Evolutionary conservation across 1,140 invertebrate genomes (phyloP).

Genomic region (Sitophilus oryzae): DNA sequence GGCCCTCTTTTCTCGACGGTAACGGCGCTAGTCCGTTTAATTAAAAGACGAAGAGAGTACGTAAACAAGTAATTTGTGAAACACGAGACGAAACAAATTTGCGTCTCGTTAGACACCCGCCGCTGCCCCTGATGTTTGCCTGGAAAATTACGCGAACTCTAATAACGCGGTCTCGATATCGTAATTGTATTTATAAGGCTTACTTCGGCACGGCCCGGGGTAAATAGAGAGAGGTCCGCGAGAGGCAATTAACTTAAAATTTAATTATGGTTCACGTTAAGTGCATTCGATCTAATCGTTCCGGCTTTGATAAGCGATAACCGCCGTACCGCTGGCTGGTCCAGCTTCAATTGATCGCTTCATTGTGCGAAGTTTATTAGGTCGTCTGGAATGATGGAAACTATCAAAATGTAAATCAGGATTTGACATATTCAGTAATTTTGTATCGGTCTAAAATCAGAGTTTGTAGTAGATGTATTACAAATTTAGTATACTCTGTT

Average conservation of each 20-base stretch:
- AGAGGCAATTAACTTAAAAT: background rate
- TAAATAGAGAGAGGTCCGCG: background rate
- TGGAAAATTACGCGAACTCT: slow-evolving; percentile 23
- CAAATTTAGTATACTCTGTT: too few relatives aligned
- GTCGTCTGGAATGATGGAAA: too few relatives aligned
- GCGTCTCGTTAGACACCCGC: slow-evolving; percentile 14
- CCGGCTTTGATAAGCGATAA: background rate
- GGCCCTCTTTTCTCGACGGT: too few relatives aligned
- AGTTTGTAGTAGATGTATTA: too few relatives aligned
- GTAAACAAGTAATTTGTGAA: slow-evolving; percentile 22
- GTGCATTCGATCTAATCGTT: background rate
- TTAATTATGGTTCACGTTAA: background rate
- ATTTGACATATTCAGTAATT: too few relatives aligned
- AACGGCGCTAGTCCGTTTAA: too few relatives aligned
- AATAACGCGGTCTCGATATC: slow-evolving; percentile 23
- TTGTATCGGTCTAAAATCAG: too few relatives aligned
- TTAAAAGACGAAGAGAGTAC: too few relatives aligned
- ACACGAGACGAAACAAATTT: slow-evolving; percentile 22
- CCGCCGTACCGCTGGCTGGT: too few relatives aligned
- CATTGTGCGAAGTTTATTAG: too few relatives aligned
- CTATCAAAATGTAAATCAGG: too few relatives aligned
- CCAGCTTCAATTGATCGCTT: too few relatives aligned
- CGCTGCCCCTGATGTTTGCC: slow-evolving; percentile 14
- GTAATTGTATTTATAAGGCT: slow-evolving; percentile 23
- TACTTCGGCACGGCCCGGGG: background rate